phyloP scores from a whole-genome alignment of 2,888 invertebrate species.

The Hirudinaria manillensis region DNA sequence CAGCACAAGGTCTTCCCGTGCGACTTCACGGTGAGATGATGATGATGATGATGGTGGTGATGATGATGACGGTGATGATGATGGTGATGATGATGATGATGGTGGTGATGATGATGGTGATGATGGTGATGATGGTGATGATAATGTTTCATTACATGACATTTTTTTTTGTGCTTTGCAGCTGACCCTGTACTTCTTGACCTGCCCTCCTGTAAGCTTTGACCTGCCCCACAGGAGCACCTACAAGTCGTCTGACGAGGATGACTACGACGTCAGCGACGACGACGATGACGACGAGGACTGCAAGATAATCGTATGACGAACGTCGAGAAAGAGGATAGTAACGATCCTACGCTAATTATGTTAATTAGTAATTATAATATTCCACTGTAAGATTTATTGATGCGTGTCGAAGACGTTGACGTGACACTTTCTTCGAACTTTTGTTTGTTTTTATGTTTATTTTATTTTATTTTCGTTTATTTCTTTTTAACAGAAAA shows the following conservation, averaged over 20 bases:
- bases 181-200: neutral
- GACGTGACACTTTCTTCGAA: no score
- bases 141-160: neutral
- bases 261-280: slow-evolving; percentile 13
- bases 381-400: no score
- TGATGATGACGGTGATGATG: slow-evolving; percentile 27
- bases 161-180: neutral
- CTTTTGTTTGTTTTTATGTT: no score
- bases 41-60: slow-evolving; percentile 27
- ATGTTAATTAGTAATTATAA: no score
- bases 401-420: no score
- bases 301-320: no score
- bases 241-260: neutral
- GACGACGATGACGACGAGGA: neutral
- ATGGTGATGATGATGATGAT: slow-evolving; percentile 22
- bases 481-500: no score
- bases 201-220: neutral
- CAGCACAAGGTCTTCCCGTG: slow-evolving; percentile 76
- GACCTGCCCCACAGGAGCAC: neutral
- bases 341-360: no score
- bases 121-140: neutral
- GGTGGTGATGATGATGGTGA: slow-evolving; percentile 21
- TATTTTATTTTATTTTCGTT: no score
- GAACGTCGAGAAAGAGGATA: no score
- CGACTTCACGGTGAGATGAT: slow-evolving; percentile 77